Conservation (phyloP, 2,888 invertebrate genomes). For the Acanthococcus lagerstroemiae region DNA sequence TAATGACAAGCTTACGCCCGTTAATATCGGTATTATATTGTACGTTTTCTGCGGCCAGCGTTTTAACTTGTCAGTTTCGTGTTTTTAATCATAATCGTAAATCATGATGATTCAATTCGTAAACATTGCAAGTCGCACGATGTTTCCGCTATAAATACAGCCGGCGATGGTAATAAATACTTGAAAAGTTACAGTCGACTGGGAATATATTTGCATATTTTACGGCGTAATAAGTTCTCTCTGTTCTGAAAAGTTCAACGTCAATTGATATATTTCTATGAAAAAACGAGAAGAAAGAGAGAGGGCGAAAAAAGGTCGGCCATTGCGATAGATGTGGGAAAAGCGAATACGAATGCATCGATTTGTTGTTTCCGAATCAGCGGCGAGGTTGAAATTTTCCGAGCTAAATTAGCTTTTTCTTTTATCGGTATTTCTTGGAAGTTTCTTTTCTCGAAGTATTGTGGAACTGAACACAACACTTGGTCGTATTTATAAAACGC, state of each 20-base stretch:
- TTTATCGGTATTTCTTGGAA: no score
- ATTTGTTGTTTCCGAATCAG: no score
- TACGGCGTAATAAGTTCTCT: constrained; percentile 24
- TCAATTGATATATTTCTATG: background rate
- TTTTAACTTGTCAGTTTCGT: constrained; percentile 28
- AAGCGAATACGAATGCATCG: no score
- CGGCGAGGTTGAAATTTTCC: no score
- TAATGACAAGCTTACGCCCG: constrained; percentile 30
- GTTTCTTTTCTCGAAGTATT: no score
- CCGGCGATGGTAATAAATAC: constrained; percentile 28
- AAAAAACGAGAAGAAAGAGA: no score
- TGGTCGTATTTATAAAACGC: no score
- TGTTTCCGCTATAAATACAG: constrained; percentile 29
- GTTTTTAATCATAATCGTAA: constrained; percentile 30
- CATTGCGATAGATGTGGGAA: no score
- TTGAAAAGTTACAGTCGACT: constrained; percentile 30
- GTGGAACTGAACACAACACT: no score
- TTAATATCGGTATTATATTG: constrained; percentile 29
- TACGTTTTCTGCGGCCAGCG: constrained; percentile 1
- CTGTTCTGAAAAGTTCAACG: background rate
- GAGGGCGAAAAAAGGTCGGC: no score
- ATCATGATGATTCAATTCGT: constrained; percentile 31
- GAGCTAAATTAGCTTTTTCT: no score
- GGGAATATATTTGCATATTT: constrained; percentile 31
- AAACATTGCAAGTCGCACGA: constrained; percentile 31